A percentile compares a stretch with the other conserved stretches of the same genome.
Evolutionary conservation across 1,140 invertebrate genomes (phyloP).

Genomic region (Calliopsis andreniformis): DNA sequence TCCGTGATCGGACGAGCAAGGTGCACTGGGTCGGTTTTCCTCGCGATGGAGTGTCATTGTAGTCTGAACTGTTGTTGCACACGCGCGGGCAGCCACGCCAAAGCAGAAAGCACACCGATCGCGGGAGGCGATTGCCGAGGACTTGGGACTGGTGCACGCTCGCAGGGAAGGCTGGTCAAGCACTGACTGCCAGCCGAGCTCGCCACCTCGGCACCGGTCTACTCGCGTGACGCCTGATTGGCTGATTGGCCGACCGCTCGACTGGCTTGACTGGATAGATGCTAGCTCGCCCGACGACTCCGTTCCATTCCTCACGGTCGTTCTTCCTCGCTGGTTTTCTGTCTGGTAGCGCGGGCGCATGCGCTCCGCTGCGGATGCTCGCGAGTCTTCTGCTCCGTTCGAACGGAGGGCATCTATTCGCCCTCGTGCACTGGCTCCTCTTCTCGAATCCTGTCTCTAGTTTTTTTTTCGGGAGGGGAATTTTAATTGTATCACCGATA

Average conservation of each 20-base stretch:
- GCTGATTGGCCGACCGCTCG: constrained; percentile 55
- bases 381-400: constrained; percentile 14
- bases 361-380: background rate
- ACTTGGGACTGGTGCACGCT: background rate
- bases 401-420: background rate
- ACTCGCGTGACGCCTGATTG: constrained; percentile 50
- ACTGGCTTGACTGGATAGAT: constrained; percentile 42
- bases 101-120: background rate
- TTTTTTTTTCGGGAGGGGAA: background rate
- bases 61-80: background rate
- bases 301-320: constrained; percentile 52
- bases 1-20: background rate
- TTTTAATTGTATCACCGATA: constrained; percentile 34
- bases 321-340: constrained; percentile 40
- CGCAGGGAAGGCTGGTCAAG: constrained; percentile 20
- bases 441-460: background rate
- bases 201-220: constrained; percentile 39
- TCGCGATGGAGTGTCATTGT: background rate
- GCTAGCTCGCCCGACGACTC: constrained; percentile 45
- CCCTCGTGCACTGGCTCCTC: background rate
- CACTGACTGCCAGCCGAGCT: constrained; percentile 46
- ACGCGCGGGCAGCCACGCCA: background rate
- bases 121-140: background rate
- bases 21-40: background rate
- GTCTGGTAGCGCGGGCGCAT: constrained; percentile 24